Evolutionary conservation across 2,888 invertebrate species (phyloP).

Genomic region (Actias luna): DNA sequence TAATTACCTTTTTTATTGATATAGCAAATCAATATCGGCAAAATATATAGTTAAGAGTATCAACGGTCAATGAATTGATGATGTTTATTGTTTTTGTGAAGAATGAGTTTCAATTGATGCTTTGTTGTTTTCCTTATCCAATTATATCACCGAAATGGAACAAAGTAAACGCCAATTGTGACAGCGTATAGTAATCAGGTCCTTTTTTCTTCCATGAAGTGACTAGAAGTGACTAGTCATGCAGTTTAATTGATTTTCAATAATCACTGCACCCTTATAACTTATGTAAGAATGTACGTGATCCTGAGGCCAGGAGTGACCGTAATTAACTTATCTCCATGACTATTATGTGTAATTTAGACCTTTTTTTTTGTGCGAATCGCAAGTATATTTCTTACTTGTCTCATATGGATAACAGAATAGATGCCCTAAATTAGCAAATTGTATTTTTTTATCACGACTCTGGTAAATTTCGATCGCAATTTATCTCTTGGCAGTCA

Average conservation of each 20-base stretch:
- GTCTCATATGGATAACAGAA: too few species aligned
- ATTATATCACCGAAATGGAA: not conserved
- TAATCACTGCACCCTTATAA: not conserved
- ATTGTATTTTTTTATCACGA: too few species aligned
- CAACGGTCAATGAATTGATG: not conserved
- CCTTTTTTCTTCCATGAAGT: not conserved
- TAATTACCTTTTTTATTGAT: not conserved
- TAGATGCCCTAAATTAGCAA: too few species aligned
- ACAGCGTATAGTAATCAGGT: not conserved
- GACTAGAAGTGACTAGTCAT: not conserved
- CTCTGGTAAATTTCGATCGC: too few species aligned
- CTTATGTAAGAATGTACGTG: too few species aligned
- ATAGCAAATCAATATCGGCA: not conserved
- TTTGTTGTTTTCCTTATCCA: not conserved
- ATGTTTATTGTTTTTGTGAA: not conserved
- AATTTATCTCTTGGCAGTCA: too few species aligned
- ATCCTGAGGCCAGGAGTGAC: too few species aligned
- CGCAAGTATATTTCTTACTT: too few species aligned
- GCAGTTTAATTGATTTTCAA: not conserved
- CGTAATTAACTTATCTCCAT: too few species aligned
- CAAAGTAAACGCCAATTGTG: not conserved
- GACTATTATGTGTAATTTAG: too few species aligned
- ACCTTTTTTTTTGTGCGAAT: too few species aligned
- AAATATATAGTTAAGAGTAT: not conserved
- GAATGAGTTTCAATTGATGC: not conserved